Base-by-base conservation (phyloP, 2,888 invertebrate genomes). In the Drosophila basisetae region DNA sequence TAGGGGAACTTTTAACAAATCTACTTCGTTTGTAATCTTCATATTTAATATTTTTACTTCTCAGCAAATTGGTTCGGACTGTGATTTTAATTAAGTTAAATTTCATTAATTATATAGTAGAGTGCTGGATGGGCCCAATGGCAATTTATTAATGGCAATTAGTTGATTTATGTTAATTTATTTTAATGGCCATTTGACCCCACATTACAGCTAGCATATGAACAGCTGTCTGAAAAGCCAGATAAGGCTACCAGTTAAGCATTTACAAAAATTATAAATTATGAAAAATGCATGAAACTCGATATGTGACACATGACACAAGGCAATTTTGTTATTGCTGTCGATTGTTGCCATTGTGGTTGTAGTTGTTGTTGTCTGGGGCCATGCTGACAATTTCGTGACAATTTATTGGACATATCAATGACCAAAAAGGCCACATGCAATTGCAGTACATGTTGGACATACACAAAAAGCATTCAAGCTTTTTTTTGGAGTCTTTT, bases 391-490 rank as follows among this genome's bases (percentile, higher is more conserved):
- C 83, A 83, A 74, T 81, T 82, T 79, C 89, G 89, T 90, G 86
- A 88, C 90, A 87, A 87, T 87, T 90, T 87, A 88, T 88, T 85
- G 80, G 75, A 78, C 87, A 82, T 68, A 86, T 90, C 86, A 73
- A 76, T 84, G 89, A 78, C 89, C 68, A 69, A 80, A 77, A 86
- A 80, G 73, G 74, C 67, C 65, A 76, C 72, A 76, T 83, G 82
- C 90, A 82, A 82, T 89, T 77, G 82, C 71, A 54, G 72, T 73
- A 58, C 77, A 76, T 83, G 80, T 80, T 82, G 62, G 1, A 64
- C 60, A 72, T 35, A 73, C 37, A 22, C 25, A 55, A 55, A 55
- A 11, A 73, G 62, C 65, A 74, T 87, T 76, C 62, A 68, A 69
- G 69, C 41, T 9, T 50, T 49, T 67, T 67, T 30, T 54, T 30